phyloP scores from a whole-genome alignment of 2,888 invertebrate genomes.

The Chrysina gloriosa region DNA sequence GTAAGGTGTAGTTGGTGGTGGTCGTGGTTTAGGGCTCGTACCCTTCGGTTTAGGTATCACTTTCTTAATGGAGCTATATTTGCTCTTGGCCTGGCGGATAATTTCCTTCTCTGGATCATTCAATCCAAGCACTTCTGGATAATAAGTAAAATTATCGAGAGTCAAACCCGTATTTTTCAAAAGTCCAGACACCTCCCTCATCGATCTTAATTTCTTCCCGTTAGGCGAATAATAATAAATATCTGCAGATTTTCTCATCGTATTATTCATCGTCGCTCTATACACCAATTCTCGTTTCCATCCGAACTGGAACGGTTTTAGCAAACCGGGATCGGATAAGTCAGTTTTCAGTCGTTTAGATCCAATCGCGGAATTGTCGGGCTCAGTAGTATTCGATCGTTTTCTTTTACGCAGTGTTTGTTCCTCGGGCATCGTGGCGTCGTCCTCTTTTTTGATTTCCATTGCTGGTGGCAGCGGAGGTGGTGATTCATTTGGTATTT shows the following conservation, averaged over 20 bases:
- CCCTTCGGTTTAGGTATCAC: conserved; percentile 57
- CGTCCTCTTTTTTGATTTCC: conserved; percentile 35
- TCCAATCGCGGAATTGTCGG: conserved; percentile 23
- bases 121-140: conserved; percentile 80
- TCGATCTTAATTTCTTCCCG: conserved; percentile 84
- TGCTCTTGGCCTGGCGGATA: conserved; percentile 73
- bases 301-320: conserved; percentile 73
- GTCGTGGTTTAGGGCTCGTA: conserved; percentile 48
- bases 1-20: conserved; percentile 20
- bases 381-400: conserved; percentile 54
- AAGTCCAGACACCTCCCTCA: conserved; percentile 75
- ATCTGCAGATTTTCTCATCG: conserved; percentile 73
- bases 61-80: conserved; percentile 49
- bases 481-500: too few species aligned
- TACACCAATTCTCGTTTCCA: conserved; percentile 87
- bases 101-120: conserved; percentile 82
- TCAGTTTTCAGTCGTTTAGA: conserved; percentile 60
- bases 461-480: too few species aligned
- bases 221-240: conserved; percentile 86
- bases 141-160: conserved; percentile 85
- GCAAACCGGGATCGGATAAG: conserved; percentile 65
- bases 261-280: conserved; percentile 70
- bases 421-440: conserved; percentile 46
- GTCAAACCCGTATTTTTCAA: conserved; percentile 69
- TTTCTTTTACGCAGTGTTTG: conserved; percentile 62